Evolutionary conservation across 2,113 vertebrate species (phyloP), one percentile per base, ranked within the genome.

Genomic region (Scolopax mira): DNA sequence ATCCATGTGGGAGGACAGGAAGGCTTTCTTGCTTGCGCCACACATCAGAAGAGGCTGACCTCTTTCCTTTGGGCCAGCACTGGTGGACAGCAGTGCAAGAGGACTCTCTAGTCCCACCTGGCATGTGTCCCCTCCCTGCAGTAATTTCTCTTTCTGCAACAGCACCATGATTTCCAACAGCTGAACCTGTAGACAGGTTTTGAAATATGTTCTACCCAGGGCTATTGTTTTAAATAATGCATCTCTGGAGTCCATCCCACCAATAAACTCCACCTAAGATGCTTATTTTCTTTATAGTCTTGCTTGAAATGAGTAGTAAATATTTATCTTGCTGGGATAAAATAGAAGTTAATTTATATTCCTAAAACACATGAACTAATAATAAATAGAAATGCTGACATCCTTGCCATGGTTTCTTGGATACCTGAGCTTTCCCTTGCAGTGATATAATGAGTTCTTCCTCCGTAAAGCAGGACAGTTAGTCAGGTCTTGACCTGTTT

Each of bases 41-140:
- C 2, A 2, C 18, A 46, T 3, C 18, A 19, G 35, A 9, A 72
- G 22, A 42, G 4, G 25, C 2, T 33, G 8, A 65, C 30, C 9
- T 44, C 22, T 61, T 44, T 54, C 28, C 18, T 25, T 58, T 42
- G 4, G 24, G 49, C 13, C 1, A 2, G 8, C 0, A 0, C 9
- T 60, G 39, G 19, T 31, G 31, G 23, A 37, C 11, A 48, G 49
- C 31, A 46, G 35, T 84, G 54, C 25, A 55, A 52, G 10, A 48
- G 17, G 4, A 28, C 9, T 60, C 30, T 58, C 35, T 39, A n/a
- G 17, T 85, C 44, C n/a, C 46, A 19, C 10, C 13, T 3, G 7
- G 8, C 0, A 0, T 1, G 1, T 44, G 39, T 44, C 25, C 23
- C 10, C 16, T 79, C 27, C 13, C 24, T 72, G 19, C 22, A 42